phyloP scores from a whole-genome alignment of 1,140 invertebrate species.

The Zophobas morio region DNA sequence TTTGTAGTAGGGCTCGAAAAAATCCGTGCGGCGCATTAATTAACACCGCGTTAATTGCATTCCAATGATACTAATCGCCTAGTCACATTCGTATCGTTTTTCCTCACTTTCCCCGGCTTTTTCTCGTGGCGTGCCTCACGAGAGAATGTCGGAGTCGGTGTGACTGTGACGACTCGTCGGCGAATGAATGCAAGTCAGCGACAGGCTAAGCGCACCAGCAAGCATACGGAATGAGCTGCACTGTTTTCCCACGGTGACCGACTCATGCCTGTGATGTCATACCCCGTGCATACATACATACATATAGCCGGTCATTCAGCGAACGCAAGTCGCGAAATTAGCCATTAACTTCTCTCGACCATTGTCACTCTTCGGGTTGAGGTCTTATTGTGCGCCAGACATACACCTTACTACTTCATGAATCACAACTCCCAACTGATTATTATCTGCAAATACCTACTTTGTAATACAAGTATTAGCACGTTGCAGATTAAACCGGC shows the following conservation, averaged over 20 bases:
- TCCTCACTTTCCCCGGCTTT: too few relatives aligned
- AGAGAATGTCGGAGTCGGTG: conserved; percentile 34
- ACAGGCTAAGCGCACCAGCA: conserved; percentile 46
- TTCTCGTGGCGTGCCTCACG: not conserved
- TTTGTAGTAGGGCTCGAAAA: too few relatives aligned
- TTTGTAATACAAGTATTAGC: conserved; percentile 33
- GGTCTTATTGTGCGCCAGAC: not conserved
- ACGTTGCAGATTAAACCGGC: conserved; percentile 10
- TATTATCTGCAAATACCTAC: conserved; percentile 34
- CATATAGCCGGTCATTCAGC: conserved; percentile 41
- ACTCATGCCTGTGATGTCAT: conserved; percentile 57
- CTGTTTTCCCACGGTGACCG: conserved; percentile 58
- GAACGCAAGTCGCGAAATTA: conserved; percentile 40
- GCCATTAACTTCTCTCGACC: conserved; percentile 11
- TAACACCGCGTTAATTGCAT: too few relatives aligned
- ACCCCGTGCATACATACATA: conserved; percentile 44
- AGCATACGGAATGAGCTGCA: conserved; percentile 57
- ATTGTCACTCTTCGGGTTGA: conserved; percentile 7
- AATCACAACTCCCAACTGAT: conserved; percentile 38
- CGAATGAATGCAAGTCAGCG: conserved; percentile 55
- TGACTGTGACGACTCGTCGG: conserved; percentile 27
- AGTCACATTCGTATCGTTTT: too few relatives aligned
- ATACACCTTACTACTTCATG: conserved; percentile 23
- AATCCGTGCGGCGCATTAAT: too few relatives aligned
- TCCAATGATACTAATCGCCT: too few relatives aligned